Conservation (phyloP, 2,888 invertebrate species). For the Paralinhomoeus sp. region DNA sequence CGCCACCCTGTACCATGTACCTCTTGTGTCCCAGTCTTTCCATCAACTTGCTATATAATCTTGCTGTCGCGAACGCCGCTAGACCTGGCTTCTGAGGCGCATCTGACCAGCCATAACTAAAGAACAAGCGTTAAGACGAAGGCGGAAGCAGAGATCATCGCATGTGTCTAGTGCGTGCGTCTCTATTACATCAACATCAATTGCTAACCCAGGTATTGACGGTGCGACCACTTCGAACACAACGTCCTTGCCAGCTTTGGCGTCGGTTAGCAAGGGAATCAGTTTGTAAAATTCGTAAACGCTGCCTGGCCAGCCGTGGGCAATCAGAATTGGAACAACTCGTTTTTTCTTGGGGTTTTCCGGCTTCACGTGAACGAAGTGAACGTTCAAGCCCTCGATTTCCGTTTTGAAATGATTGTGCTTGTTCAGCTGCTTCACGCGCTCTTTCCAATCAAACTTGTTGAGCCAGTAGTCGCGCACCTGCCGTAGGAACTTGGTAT, state of each 20-base stretch:
- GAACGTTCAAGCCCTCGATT: constrained; percentile 44
- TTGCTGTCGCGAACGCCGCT: constrained; percentile 12
- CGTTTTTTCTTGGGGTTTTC: no score
- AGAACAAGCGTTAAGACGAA: no score
- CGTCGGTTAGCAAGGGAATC: constrained; percentile 33
- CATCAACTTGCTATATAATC: constrained; percentile 42
- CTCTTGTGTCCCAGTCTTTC: constrained; percentile 39
- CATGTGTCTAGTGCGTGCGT: no score
- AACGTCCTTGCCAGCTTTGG: constrained; percentile 19
- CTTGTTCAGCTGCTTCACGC: constrained; percentile 46
- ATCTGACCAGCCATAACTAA: no score
- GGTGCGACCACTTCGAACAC: no score
- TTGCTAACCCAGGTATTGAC: constrained; percentile 28
- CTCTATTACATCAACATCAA: no score
- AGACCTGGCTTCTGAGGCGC: constrained; percentile 5
- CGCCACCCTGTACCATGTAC: constrained; percentile 50
- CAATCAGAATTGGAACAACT: constrained; percentile 39
- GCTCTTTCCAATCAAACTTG: constrained; percentile 46
- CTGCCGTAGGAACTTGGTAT: no score
- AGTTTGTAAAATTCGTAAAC: constrained; percentile 51
- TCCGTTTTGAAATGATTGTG: constrained; percentile 50
- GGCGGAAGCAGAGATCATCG: no score
- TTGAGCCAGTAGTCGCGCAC: constrained; percentile 41
- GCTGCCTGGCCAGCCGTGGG: constrained; percentile 70
- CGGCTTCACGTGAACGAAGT: no score